phyloP scores from a whole-genome alignment of 2,113 vertebrate genomes.

The Tragelaphus buxtoni region DNA sequence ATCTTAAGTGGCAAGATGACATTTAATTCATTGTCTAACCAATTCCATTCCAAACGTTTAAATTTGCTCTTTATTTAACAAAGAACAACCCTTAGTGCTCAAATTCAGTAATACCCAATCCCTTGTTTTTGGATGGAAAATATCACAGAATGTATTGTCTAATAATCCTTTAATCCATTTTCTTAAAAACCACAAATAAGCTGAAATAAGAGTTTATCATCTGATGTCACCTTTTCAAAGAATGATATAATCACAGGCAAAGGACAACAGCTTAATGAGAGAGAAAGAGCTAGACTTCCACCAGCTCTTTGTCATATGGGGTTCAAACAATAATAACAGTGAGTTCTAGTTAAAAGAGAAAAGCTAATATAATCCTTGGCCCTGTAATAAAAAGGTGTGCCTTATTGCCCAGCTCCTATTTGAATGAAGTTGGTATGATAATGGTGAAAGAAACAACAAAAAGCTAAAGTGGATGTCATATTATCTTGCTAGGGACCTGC shows the following conservation, averaged over 20 bases:
- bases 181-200: background rate
- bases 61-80: background rate
- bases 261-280: background rate
- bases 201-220: background rate
- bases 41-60: background rate
- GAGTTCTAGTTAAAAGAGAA: background rate
- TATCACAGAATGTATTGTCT: background rate
- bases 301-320: background rate
- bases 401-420: background rate
- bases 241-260: background rate
- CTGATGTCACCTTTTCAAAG: background rate
- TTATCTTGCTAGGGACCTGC: background rate
- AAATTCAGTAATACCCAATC: background rate
- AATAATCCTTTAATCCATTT: slow-evolving; percentile 8
- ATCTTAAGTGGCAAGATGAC: background rate
- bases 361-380: background rate
- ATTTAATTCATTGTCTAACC: background rate
- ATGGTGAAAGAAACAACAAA: background rate
- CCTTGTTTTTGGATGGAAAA: background rate
- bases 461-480: background rate
- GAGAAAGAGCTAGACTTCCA: background rate
- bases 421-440: background rate
- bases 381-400: background rate
- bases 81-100: background rate
- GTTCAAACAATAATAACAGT: background rate